A percentile compares a stretch with the other conserved stretches of the same genome.
These are phyloP conservation scores for Gopherus flavomarginatus DNA, from an alignment of 2,113 vertebrate species.

Conservation along the genomic window DNA sequence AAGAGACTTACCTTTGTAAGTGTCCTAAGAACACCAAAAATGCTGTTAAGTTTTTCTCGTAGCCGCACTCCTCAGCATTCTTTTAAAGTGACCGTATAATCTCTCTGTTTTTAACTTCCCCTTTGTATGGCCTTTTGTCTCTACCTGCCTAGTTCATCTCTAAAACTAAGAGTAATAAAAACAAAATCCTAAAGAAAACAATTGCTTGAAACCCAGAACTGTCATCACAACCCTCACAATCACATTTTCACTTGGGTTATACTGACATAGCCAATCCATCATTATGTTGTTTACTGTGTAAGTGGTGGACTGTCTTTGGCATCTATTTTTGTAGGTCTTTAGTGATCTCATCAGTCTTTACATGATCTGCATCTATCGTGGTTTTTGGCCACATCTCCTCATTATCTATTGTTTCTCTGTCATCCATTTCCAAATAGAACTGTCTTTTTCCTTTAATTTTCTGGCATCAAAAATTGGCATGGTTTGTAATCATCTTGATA, in stretches of 20 bases:
- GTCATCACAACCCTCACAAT: constrained; percentile 2
- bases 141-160: neutral
- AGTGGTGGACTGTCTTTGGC: neutral
- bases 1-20: neutral
- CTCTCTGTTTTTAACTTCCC: neutral
- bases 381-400: neutral
- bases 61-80: neutral
- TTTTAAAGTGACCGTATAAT: neutral
- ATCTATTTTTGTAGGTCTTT: constrained; percentile 5
- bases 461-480: neutral
- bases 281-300: constrained; percentile 25
- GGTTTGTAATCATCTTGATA: neutral
- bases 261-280: constrained; percentile 47
- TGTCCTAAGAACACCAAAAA: neutral
- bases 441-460: constrained; percentile 18
- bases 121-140: fast-evolving
- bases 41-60: fast-evolving
- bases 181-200: constrained; percentile 14
- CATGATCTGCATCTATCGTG: neutral
- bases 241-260: constrained; percentile 2
- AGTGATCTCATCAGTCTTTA: constrained; percentile 36
- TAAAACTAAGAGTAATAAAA: neutral
- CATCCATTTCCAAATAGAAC: neutral
- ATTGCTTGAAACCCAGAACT: constrained; percentile 2
- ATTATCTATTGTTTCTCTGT: neutral